Percentiles rank a stretch among this genome's conserved stretches.
These are phyloP conservation scores for Aphidius ervi DNA, from an alignment of 1,140 invertebrate genomes.

Conservation along the genomic window DNA sequence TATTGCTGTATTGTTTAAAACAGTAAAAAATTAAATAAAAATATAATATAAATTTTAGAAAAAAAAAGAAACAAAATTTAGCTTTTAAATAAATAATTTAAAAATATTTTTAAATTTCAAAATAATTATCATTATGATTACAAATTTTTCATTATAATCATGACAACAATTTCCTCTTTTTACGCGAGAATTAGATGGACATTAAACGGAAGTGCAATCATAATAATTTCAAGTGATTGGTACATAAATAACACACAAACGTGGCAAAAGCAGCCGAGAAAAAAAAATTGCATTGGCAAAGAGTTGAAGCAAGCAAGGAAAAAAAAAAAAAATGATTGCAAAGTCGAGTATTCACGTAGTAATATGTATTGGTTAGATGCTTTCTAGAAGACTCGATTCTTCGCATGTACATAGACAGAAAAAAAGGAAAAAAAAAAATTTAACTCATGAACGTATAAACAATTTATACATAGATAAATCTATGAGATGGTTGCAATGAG, in stretches of 20 bases:
- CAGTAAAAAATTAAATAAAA: too few species aligned
- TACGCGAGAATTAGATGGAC: not conserved
- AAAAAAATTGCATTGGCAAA: not conserved
- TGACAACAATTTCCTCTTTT: too few species aligned
- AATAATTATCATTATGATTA: too few species aligned
- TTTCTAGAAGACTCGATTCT: not conserved
- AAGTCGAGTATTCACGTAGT: too few species aligned
- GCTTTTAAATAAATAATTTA: too few species aligned
- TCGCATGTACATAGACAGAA: not conserved
- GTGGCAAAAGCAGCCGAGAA: not conserved
- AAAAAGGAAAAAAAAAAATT: not conserved
- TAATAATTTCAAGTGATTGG: constrained; percentile 13
- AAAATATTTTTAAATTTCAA: not conserved
- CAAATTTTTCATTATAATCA: too few species aligned
- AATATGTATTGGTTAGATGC: too few species aligned
- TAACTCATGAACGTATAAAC: not conserved
- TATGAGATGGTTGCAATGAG: not conserved
- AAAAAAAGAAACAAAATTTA: not conserved
- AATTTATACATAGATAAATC: too few species aligned
- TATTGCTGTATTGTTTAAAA: too few species aligned
- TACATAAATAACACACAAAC: not conserved
- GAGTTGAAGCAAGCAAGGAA: too few species aligned
- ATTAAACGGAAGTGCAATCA: constrained; percentile 24
- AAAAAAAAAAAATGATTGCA: too few species aligned
- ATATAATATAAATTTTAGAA: not conserved